Evolutionary conservation across 1,140 invertebrate species (phyloP).

Genomic region (Sminthurinus signatus): DNA sequence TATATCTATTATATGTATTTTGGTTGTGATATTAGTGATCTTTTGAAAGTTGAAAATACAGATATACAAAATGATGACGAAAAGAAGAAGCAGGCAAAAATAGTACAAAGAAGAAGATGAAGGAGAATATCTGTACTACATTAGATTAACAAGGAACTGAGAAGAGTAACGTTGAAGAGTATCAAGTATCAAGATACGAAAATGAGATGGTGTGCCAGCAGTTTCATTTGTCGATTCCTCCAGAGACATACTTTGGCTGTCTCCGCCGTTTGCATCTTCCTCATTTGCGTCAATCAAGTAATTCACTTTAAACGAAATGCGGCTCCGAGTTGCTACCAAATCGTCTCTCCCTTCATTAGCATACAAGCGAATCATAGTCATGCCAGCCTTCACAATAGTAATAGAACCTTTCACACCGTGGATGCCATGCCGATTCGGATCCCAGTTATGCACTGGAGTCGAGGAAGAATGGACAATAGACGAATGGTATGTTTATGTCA

Average conservation of each 20-base stretch:
- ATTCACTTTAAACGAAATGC: slow-evolving; percentile 20
- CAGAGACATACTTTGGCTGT: slow-evolving; percentile 24
- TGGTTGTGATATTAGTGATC: background rate
- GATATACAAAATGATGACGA: background rate
- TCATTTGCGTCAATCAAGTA: slow-evolving; percentile 30
- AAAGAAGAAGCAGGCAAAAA: background rate
- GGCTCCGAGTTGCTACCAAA: slow-evolving; percentile 28
- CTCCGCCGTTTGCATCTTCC: slow-evolving; percentile 14
- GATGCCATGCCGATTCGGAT: slow-evolving; percentile 3
- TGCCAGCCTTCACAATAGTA: slow-evolving; percentile 3
- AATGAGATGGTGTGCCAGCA: slow-evolving; percentile 32
- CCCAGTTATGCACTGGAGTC: slow-evolving; percentile 27
- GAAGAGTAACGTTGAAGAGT: too few relatives aligned
- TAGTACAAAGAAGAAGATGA: background rate
- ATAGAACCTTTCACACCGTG: background rate
- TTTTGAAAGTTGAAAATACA: background rate
- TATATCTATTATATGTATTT: too few relatives aligned
- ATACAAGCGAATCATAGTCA: slow-evolving; percentile 1
- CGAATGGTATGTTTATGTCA: slow-evolving; percentile 37
- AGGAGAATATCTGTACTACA: background rate
- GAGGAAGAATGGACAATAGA: slow-evolving; percentile 26
- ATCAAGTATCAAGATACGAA: too few relatives aligned
- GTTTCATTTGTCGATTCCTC: slow-evolving; percentile 29
- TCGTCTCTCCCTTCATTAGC: slow-evolving; percentile 26
- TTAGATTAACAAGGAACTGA: too few relatives aligned